A percentile compares a stretch with the other conserved stretches of the same genome.
These are phyloP conservation scores for Montipora capricornis DNA, from an alignment of 64 coral and sea anemone species.

Conservation along the genomic window DNA sequence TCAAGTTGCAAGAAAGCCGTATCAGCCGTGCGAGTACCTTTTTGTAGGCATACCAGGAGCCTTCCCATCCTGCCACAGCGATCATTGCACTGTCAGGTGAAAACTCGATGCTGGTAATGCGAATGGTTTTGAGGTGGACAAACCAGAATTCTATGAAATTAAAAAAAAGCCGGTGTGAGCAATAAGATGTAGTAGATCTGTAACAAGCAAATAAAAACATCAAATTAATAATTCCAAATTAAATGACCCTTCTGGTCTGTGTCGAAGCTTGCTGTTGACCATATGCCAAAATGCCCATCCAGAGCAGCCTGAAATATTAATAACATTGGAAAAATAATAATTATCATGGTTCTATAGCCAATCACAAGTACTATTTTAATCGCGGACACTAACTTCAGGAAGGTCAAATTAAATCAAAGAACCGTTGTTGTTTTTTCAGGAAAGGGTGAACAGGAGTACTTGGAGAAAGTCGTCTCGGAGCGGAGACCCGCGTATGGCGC, in stretches of 20 bases:
- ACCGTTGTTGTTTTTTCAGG: no score
- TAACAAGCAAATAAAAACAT: neutral
- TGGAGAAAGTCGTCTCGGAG: no score
- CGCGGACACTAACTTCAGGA: neutral
- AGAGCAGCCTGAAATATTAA: conserved; percentile 50
- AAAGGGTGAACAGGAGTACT: neutral
- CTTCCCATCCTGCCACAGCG: conserved; percentile 74
- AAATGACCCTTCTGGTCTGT: conserved; percentile 54
- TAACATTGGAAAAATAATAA: neutral
- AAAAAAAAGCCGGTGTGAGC: neutral
- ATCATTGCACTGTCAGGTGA: conserved; percentile 57
- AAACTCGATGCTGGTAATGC: conserved; percentile 65
- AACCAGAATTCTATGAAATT: conserved; percentile 67
- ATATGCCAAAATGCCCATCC: conserved; percentile 77
- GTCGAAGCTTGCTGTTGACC: conserved; percentile 49
- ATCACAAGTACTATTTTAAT: neutral
- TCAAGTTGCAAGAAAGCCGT: no score
- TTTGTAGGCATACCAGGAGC: conserved; percentile 45
- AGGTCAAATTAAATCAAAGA: no score
- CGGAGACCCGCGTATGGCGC: no score
- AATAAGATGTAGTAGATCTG: neutral
- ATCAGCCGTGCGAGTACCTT: neutral
- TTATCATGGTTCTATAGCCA: neutral
- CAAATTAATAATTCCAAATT: neutral
- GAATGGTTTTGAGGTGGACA: conserved; percentile 55